Evolutionary conservation across 2,113 vertebrate genomes (phyloP), one percentile per base, ranked within the genome.

Genomic region (Gymnobelideus leadbeateri): DNA sequence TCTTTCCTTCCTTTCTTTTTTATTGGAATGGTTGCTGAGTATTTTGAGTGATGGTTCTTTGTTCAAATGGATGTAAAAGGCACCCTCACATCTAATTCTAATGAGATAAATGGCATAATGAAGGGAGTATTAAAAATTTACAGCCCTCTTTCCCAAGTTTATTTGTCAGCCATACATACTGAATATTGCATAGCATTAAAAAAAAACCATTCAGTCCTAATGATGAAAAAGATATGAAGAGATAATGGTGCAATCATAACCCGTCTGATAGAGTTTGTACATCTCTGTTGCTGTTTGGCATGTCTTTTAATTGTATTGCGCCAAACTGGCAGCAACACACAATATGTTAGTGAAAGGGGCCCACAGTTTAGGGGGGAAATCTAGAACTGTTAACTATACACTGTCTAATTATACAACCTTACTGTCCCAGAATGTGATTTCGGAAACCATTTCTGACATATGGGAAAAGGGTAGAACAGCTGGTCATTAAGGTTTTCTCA

Each of bases 401-500:
- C 98, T 98, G 98, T 98, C 98, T 98, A 98, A 98, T 99, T 99
- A 98, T 97, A 98, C 98, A 98, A 98, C 98, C 98, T 98, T 98
- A 96, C 98, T 98, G 98, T 98, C 98, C 98, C 98, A 98, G 98
- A 98, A 98, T 98, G 99, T 94, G 98, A 97, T 98, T 98, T 98
- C 98, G 97, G 98, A 98, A 99, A 98, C 98, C 98, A 94, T 98
- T 98, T 98, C 98, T 99, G 98, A 99, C 99, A 99, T 99, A 99
- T 98, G 99, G 99, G 98, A 97, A 98, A 98, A 98, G 98, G 98
- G 98, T 98, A 98, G 98, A 98, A 99, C 98, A 99, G 98, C 99
- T 99, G 98, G 99, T 99, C 98, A 99, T 99, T 99, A 99, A 98
- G 98, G 98, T 98, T 98, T 99, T 96, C 99, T 99, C 99, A 99